Conservation (phyloP, 1,140 invertebrate genomes). For the Diorhabda elongata region DNA sequence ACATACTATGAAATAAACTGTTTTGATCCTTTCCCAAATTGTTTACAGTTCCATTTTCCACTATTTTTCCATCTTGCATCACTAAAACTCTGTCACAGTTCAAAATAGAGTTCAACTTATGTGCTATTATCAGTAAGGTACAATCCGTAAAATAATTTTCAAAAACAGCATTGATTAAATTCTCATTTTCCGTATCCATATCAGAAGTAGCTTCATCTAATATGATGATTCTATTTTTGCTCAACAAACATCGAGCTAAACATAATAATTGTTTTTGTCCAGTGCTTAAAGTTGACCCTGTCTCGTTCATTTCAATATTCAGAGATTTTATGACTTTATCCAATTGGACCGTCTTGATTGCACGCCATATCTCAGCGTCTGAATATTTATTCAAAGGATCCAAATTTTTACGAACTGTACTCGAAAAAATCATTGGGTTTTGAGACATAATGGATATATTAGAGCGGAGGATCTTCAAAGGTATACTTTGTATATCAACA, state of each 20-base stretch:
- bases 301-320: slow-evolving; percentile 53
- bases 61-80: slow-evolving; percentile 59
- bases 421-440: slow-evolving; percentile 75
- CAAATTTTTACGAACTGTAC: slow-evolving; percentile 53
- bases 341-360: slow-evolving; percentile 41
- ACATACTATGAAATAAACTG: slow-evolving; percentile 65
- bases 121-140: slow-evolving; percentile 79
- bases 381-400: slow-evolving; percentile 53
- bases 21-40: slow-evolving; percentile 57
- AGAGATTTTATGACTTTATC: slow-evolving; percentile 32
- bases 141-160: slow-evolving; percentile 51
- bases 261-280: slow-evolving; percentile 78
- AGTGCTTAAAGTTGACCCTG: slow-evolving; percentile 70
- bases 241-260: slow-evolving; percentile 66
- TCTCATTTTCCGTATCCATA: slow-evolving; percentile 58
- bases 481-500: slow-evolving; percentile 57
- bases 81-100: slow-evolving; percentile 71
- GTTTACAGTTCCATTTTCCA: slow-evolving; percentile 70
- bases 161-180: slow-evolving; percentile 32
- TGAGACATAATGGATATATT: slow-evolving; percentile 81
- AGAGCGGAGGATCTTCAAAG: slow-evolving; percentile 65
- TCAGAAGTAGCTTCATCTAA: slow-evolving; percentile 72
- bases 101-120: slow-evolving; percentile 77
- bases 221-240: slow-evolving; percentile 59
- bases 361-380: slow-evolving; percentile 46